Percentiles rank a stretch among this genome's conserved stretches.
These are phyloP conservation scores for Chironomus striatipennis DNA, from an alignment of 1,140 invertebrate species.

Conservation along the genomic window DNA sequence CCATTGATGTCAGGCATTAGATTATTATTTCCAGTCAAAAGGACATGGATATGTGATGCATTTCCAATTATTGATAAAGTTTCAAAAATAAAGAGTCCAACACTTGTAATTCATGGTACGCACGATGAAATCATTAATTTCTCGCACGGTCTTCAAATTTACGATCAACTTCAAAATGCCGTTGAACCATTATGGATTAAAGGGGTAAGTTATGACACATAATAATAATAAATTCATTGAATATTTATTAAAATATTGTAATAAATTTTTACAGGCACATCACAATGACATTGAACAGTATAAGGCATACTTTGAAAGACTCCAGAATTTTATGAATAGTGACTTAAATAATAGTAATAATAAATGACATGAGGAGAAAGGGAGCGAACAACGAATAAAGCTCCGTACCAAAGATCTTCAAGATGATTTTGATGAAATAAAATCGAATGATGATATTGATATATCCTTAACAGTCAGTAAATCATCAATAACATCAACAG, in stretches of 20 bases:
- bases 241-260: too few species aligned
- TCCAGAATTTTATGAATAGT: constrained; percentile 50
- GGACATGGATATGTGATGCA: constrained; percentile 67
- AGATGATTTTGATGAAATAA: constrained; percentile 34
- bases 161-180: constrained; percentile 54
- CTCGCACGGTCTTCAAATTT: constrained; percentile 59
- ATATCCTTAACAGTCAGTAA: neutral
- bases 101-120: constrained; percentile 70
- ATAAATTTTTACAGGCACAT: neutral
- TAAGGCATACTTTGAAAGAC: constrained; percentile 41
- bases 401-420: constrained; percentile 79
- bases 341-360: neutral
- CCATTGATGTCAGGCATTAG: constrained; percentile 62
- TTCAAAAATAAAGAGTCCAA: constrained; percentile 57
- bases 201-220: constrained; percentile 27
- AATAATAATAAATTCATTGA: neutral
- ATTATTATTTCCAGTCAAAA: constrained; percentile 59
- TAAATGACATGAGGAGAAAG: constrained; percentile 12
- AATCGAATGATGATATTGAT: constrained; percentile 28
- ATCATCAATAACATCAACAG: neutral
- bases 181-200: constrained; percentile 66
- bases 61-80: constrained; percentile 59
- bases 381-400: constrained; percentile 53
- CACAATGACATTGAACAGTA: constrained; percentile 27
- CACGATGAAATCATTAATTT: constrained; percentile 70